Percentiles rank a stretch among this genome's conserved stretches.
These are phyloP conservation scores for Lepidostoma basale DNA, from an alignment of 1,140 invertebrate species.

Conservation along the genomic window DNA sequence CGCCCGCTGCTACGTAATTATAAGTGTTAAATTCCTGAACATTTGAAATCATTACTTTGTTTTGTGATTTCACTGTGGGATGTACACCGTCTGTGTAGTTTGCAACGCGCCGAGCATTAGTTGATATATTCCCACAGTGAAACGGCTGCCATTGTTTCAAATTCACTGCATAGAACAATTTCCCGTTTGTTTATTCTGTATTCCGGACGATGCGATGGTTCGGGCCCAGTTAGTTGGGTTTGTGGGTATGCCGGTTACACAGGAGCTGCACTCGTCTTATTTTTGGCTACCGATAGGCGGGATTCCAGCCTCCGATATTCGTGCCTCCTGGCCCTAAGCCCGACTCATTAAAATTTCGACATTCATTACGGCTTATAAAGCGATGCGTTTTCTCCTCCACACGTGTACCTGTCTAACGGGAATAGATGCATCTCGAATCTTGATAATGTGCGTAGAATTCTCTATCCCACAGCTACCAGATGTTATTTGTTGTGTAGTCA, in stretches of 20 bases:
- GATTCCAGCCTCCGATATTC: background rate
- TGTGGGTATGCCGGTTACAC: slow-evolving; percentile 25
- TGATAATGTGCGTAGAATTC: too few relatives aligned
- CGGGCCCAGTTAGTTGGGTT: slow-evolving; percentile 5
- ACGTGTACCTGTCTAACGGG: background rate
- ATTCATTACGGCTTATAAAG: too few relatives aligned
- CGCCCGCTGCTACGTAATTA: too few relatives aligned
- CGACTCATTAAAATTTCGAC: too few relatives aligned
- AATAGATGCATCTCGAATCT: too few relatives aligned
- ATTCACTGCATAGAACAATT: slow-evolving; percentile 19
- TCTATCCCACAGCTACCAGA: too few relatives aligned
- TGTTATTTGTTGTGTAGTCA: too few relatives aligned
- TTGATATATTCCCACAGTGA: slow-evolving; percentile 23
- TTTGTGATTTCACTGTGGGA: slow-evolving; percentile 2
- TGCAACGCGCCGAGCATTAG: background rate
- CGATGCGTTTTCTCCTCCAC: background rate
- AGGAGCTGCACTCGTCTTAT: slow-evolving; percentile 24
- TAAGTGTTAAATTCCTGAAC: slow-evolving; percentile 2
- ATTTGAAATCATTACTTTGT: background rate
- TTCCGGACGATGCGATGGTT: too few relatives aligned
- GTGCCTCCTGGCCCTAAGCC: slow-evolving; percentile 2
- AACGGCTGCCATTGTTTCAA: slow-evolving; percentile 20
- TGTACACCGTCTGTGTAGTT: background rate
- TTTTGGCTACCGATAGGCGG: slow-evolving; percentile 30
- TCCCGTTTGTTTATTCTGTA: slow-evolving; percentile 12